Evolutionary conservation across 2,113 vertebrate genomes (phyloP), one percentile per base, ranked within the genome.

Genomic region (Chaenocephalus aceratus): DNA sequence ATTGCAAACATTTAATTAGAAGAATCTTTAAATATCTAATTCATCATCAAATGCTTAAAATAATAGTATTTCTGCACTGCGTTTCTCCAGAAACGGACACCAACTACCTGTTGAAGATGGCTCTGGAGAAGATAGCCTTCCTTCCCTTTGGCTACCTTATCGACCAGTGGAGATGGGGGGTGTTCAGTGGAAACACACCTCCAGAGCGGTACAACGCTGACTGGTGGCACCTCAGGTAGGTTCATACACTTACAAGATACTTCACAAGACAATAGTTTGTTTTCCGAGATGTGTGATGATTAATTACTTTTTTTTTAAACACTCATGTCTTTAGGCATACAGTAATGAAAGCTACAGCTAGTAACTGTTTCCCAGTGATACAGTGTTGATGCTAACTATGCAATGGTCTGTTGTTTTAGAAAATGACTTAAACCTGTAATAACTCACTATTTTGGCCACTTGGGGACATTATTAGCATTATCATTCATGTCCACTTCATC

Each of bases 61-160:
- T 41, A 57, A 70, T n/a, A 1, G 0, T 65, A 15, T 44, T 23
- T 53, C 3, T 1, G 0, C 64, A 63, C 23, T 72, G 21, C 68
- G 15, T 74, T 74, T 57, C 23, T 83, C 60, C 92, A 99, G 98
- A 99, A 78, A 97, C 91, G 10, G 94, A 95, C 84, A 96, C 96
- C 72, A 99, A 99, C 86, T 99, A 96, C 84, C 93, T 99, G 86
- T 74, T 99, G 58, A 99, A 99, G 92, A 99, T 98, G 97, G 98
- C 98, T 26, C 87, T 99, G 91, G 97, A 98, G 91, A 99, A 99
- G 90, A 96, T 99, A 3, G 97, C 98, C 77, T 99, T 99, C 92
- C 94, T 99, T 74, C 98, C 98, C 18, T 99, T 99, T 7, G 98
- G 97, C 64, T 99, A 98, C 91, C 95, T 99, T 84, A 98, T 99